Evolutionary conservation across 2,888 invertebrate genomes (phyloP), one percentile per base, ranked within the genome.

Genomic region (Dynastes tityus): DNA sequence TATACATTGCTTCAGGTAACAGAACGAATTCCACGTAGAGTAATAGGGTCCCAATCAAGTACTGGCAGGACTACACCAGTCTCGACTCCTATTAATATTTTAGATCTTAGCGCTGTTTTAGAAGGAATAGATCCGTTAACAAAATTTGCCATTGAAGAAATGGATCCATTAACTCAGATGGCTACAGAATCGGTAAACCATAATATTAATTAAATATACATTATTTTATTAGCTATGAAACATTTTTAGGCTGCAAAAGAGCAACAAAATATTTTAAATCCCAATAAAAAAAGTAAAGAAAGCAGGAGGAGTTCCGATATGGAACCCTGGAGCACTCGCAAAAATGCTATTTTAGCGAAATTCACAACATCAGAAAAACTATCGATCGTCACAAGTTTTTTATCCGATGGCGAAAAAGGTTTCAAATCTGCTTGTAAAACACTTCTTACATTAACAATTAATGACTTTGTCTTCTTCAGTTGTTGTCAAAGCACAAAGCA

Each of bases 281-380:
- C 67, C 8, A 63, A 22, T 64, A 73, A 63, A 9, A 79, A 76
- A 2, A 63, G n/a, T 16, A 77, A 77, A 40, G 77, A 77, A 58
- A 51, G 58, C 16, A 67, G 53, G 29, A 55, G 16, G 22, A 79
- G 27, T 64, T 70, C 64, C 53, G 82, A 86, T 84, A 89, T 93
- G 81, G 94, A 95, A 86, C 93, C 94, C 13, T 99, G 98, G 98
- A 91, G 91, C 81, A 88, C 91, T 0, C 93, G 94, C 84, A 93
- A 95, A 82, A 87, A 92, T 65, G 90, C 91, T n/a, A 97, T 99
- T 86, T 91, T 98, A 11, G 94, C 93, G 83, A 96, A 95, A 88
- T 98, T 95, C 85, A 98, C 97, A 49, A 98, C 98, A 75, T 96
- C 95, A 11, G 98, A 98, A 88, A 97, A 97, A 87, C 89, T 99